Evolutionary conservation across 2,797 vertebrate genomes (phyloP).

Genomic region (Euthynnus affinis): DNA sequence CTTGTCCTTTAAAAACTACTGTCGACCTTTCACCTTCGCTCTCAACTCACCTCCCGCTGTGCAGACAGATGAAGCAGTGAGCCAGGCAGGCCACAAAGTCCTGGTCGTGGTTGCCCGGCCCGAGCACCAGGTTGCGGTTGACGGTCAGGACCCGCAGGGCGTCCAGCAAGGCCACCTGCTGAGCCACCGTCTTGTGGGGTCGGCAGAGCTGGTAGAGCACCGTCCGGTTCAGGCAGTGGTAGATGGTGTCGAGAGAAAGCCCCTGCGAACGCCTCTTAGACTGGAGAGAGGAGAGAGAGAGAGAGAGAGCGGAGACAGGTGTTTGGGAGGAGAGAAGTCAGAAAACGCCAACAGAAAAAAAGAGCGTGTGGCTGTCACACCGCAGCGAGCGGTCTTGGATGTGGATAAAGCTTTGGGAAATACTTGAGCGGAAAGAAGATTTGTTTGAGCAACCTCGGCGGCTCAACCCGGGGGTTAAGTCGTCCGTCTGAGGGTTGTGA

Average conservation of each 20-base stretch:
- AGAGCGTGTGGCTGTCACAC: neutral
- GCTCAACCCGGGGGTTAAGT: constrained; percentile 17
- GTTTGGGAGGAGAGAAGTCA: neutral
- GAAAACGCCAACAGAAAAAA: too few relatives aligned
- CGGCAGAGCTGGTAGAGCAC: constrained; percentile 98
- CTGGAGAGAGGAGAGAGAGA: constrained; percentile 78
- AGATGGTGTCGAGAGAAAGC: constrained; percentile 94
- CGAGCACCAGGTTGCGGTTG: constrained; percentile 96
- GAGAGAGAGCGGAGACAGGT: neutral
- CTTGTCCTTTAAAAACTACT: too few relatives aligned
- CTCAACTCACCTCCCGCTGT: constrained; percentile 94
- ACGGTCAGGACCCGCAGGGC: constrained; percentile 95
- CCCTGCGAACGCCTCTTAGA: constrained; percentile 97
- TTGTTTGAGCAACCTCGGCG: constrained; percentile 29
- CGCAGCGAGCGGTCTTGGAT: neutral
- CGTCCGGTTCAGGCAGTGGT: constrained; percentile 98
- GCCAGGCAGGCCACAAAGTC: constrained; percentile 98
- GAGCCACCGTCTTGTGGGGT: constrained; percentile 96
- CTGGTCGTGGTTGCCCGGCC: constrained; percentile 97
- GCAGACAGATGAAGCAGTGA: constrained; percentile 96
- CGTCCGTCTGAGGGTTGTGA: constrained; percentile 19
- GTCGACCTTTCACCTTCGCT: too few relatives aligned
- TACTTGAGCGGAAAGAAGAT: constrained; percentile 47
- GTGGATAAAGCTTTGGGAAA: constrained; percentile 30
- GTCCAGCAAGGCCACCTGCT: constrained; percentile 97